These are phyloP conservation scores for Atrichornis clamosus DNA, from an alignment of 2,113 vertebrate species.

Conservation along the genomic window DNA sequence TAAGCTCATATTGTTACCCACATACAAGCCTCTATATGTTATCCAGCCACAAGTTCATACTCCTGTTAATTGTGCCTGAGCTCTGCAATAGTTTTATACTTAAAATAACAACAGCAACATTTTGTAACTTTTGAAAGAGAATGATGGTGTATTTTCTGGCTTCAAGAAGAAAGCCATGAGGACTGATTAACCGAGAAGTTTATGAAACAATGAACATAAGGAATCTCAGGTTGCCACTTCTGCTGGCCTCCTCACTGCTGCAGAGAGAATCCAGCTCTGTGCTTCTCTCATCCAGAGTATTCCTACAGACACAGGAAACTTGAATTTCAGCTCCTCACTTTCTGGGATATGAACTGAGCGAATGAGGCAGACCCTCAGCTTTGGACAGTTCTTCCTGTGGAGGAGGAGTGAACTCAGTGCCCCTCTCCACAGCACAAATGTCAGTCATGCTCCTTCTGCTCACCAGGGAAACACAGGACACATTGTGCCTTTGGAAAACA, in stretches of 20 bases:
- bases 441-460: fast-evolving
- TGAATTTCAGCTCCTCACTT: not conserved
- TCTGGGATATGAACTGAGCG: not conserved
- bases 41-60: not conserved
- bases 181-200: not conserved
- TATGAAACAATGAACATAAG: not conserved
- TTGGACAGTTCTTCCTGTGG: not conserved
- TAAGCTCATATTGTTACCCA: not conserved
- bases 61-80: not conserved
- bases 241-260: not conserved
- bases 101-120: not conserved
- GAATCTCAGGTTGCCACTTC: not conserved
- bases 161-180: not conserved
- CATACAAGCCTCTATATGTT: not conserved
- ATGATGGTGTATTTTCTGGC: not conserved
- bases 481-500: not conserved
- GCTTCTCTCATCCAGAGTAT: not conserved
- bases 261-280: not conserved
- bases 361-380: not conserved
- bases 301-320: not conserved
- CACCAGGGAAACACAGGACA: not conserved
- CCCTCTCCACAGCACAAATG: fast-evolving
- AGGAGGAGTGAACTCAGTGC: too few species aligned
- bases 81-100: not conserved
- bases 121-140: not conserved